A percentile compares a stretch with the other conserved stretches of the same genome.
Conservation (phyloP, 2,888 invertebrate species). For the Chymomyza fuscimana region DNA sequence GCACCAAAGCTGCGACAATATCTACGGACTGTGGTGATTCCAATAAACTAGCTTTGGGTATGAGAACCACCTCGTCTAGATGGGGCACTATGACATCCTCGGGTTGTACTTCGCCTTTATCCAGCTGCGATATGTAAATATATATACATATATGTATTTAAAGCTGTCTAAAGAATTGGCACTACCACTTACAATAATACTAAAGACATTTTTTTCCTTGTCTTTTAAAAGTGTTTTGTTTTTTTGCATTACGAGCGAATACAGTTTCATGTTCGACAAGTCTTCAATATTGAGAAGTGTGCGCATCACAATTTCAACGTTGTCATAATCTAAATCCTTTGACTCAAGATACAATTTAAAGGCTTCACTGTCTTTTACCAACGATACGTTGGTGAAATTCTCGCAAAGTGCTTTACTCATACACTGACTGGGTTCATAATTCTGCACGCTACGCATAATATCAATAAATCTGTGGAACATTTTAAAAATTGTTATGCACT, state of each 20-base stretch:
- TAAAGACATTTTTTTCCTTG: neutral
- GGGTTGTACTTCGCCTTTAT: conserved; percentile 24
- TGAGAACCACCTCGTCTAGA: conserved; percentile 62
- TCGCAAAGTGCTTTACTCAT: conserved; percentile 38
- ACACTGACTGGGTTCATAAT: conserved; percentile 32
- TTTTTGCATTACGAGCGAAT: conserved; percentile 43
- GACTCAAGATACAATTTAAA: conserved; percentile 48
- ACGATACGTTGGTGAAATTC: conserved; percentile 35
- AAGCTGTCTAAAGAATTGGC: neutral
- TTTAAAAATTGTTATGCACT: neutral
- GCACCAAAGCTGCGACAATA: conserved; percentile 40
- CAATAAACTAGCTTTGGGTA: conserved; percentile 50
- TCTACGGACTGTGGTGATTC: conserved; percentile 36
- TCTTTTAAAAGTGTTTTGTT: conserved; percentile 3
- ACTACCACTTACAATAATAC: neutral
- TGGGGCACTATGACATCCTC: conserved; percentile 55
- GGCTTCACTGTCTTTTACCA: conserved; percentile 2
- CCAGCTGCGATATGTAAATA: conserved; percentile 14
- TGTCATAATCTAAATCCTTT: conserved; percentile 42
- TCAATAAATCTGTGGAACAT: conserved; percentile 14
- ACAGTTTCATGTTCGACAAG: conserved; percentile 52
- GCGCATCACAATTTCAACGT: conserved; percentile 54
- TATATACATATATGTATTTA: neutral
- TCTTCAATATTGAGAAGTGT: conserved; percentile 73
- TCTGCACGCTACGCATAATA: conserved; percentile 22